A percentile compares a stretch with the other conserved stretches of the same genome.
phyloP scores from a whole-genome alignment of 1,140 invertebrate species.

The Nephila pilipes region DNA sequence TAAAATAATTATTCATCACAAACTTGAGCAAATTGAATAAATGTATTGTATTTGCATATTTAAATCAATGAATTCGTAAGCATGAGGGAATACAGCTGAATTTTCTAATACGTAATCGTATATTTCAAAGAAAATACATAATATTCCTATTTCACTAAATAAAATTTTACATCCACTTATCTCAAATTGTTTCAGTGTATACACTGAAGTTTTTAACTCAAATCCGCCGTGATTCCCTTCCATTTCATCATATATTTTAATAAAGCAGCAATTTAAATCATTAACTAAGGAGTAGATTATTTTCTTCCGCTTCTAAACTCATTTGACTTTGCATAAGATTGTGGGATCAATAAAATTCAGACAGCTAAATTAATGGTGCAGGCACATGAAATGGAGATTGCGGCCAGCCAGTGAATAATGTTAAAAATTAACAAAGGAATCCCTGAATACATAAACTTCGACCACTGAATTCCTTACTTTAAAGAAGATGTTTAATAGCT shows the following conservation, averaged over 20 bases:
- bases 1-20: too few relatives aligned
- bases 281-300: slow-evolving; percentile 39
- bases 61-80: too few relatives aligned
- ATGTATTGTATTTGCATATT: too few relatives aligned
- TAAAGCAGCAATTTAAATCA: slow-evolving; percentile 37
- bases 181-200: too few relatives aligned
- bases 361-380: slow-evolving; percentile 34
- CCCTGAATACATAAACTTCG: slow-evolving; percentile 17
- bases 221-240: neutral
- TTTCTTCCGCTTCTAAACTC: slow-evolving; percentile 9
- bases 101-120: too few relatives aligned
- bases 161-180: too few relatives aligned
- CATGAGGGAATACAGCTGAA: too few relatives aligned
- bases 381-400: neutral
- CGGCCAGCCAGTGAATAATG: neutral
- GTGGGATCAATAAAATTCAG: slow-evolving; percentile 33
- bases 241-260: slow-evolving; percentile 25
- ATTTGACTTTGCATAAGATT: neutral
- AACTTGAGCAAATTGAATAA: too few relatives aligned
- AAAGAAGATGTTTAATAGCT: slow-evolving; percentile 36
- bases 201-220: neutral
- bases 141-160: too few relatives aligned
- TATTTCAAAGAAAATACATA: too few relatives aligned
- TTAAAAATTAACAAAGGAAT: slow-evolving; percentile 34
- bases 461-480: slow-evolving; percentile 10